A percentile compares a stretch with the other conserved stretches of the same genome.
Conservation (phyloP, 2,888 invertebrate genomes). For the Plusia festucae region DNA sequence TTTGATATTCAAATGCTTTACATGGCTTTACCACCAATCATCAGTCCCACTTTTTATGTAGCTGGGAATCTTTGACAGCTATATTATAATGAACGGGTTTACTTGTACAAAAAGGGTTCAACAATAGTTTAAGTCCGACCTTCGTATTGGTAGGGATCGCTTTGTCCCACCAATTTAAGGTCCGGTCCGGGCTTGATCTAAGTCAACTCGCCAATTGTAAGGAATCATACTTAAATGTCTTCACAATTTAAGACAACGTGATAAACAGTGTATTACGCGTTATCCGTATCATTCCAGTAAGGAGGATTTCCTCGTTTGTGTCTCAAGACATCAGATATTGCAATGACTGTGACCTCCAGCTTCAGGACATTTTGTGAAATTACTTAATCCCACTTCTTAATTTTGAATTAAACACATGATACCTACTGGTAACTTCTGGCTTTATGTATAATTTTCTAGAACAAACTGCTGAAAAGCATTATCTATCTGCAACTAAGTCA, state of each 20-base stretch:
- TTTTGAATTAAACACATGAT: conserved; percentile 1
- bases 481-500: not conserved
- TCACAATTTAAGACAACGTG: not conserved
- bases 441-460: not conserved
- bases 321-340: conserved; percentile 49
- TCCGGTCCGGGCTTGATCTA: not conserved
- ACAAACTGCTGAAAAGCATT: not conserved
- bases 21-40: not conserved
- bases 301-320: conserved; percentile 74
- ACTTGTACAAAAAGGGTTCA: not conserved
- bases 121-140: not conserved
- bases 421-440: conserved; percentile 11
- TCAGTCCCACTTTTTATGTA: not conserved
- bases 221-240: not conserved
- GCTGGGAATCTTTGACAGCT: not conserved
- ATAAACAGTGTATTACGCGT: conserved; percentile 42
- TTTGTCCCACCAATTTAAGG: not conserved
- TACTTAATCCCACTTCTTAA: conserved; percentile 23
- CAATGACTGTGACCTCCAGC: conserved; percentile 49
- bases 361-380: conserved; percentile 17
- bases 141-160: no score
- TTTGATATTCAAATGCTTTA: no score
- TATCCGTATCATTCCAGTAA: conserved; percentile 66
- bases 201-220: not conserved
- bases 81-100: not conserved